Conservation (phyloP, 35 echinoderm and acorn worm genomes). For the Lytechinus variegatus region DNA sequence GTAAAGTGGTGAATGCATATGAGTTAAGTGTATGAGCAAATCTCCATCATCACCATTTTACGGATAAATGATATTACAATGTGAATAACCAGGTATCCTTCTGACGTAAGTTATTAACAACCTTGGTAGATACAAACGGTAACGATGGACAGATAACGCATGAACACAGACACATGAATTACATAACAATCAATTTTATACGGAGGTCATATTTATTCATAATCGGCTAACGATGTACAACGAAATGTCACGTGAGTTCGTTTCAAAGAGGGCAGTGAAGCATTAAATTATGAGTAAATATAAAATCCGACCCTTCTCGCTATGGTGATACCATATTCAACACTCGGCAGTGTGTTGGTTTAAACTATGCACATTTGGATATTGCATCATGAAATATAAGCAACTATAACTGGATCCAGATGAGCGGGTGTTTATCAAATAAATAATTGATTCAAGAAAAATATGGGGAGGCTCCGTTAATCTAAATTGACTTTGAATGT, state of each 20-base stretch:
- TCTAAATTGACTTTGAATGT: constrained; percentile 20
- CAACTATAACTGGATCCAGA: background rate
- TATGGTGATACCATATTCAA: background rate
- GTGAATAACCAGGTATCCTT: too few relatives aligned
- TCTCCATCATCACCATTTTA: too few relatives aligned
- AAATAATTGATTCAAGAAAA: background rate
- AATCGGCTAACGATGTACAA: background rate
- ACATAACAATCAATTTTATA: background rate
- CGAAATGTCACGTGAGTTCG: background rate
- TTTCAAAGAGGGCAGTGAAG: background rate
- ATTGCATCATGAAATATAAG: background rate
- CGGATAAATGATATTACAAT: too few relatives aligned
- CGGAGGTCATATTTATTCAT: background rate
- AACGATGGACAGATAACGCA: too few relatives aligned
- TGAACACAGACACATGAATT: background rate
- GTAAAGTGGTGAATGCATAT: too few relatives aligned
- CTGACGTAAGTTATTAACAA: too few relatives aligned
- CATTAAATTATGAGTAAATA: background rate
- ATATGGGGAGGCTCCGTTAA: background rate
- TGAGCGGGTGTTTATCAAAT: background rate
- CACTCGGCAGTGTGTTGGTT: background rate
- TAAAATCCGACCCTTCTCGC: background rate
- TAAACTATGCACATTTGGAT: background rate
- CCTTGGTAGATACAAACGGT: too few relatives aligned
- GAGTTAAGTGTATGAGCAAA: too few relatives aligned